Conservation (phyloP, 2,797 vertebrate genomes). For the Pipistrellus pipistrellus region DNA sequence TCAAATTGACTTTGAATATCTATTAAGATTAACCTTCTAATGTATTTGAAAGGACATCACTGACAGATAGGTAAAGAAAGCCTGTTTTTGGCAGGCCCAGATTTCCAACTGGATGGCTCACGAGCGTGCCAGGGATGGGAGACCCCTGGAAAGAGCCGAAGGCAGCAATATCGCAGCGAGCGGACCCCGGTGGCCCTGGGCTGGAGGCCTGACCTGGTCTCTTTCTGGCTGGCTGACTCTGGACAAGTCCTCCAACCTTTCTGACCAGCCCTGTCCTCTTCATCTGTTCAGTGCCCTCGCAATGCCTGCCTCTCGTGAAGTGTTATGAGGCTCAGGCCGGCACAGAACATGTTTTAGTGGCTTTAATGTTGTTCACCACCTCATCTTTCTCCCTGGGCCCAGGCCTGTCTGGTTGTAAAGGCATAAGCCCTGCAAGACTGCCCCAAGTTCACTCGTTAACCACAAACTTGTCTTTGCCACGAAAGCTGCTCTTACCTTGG, state of each 20-base stretch:
- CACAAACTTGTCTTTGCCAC: not conserved
- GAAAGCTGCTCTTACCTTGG: not conserved
- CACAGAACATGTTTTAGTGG: fast-evolving
- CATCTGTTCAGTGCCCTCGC: fast-evolving
- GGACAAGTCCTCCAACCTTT: not conserved
- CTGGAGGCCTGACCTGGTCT: not conserved
- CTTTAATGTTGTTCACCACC: not conserved
- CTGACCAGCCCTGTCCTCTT: not conserved
- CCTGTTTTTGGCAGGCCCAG: not conserved
- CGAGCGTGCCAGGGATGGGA: not conserved
- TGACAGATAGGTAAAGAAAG: not conserved
- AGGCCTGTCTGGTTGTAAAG: not conserved
- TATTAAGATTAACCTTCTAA: not conserved
- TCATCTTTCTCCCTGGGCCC: not conserved
- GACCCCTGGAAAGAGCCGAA: not conserved
- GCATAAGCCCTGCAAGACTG: not conserved
- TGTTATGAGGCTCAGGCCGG: not conserved
- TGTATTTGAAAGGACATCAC: not conserved
- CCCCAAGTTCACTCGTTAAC: not conserved
- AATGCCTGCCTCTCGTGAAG: not conserved
- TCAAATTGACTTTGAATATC: not conserved
- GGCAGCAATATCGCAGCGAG: not conserved
- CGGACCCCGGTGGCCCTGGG: not conserved
- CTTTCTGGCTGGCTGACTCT: not conserved
- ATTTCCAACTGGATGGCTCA: not conserved